phyloP scores from a whole-genome alignment of 2,797 vertebrate species.

The Protonibea diacanthus region DNA sequence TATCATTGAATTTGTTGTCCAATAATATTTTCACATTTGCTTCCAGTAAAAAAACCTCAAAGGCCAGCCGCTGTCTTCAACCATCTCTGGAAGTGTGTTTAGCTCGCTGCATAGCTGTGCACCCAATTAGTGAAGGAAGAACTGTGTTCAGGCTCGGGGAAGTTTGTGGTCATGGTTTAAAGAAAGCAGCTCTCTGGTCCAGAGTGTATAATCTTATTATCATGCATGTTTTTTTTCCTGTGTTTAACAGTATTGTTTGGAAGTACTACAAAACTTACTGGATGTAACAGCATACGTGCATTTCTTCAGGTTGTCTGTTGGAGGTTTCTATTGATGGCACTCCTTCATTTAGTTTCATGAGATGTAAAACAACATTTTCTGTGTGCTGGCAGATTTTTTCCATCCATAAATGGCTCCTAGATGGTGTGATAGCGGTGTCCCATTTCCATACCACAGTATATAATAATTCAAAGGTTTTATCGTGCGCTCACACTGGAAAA shows the following conservation, averaged over 20 bases:
- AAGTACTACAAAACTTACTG: too few species aligned
- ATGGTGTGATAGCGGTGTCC: background rate
- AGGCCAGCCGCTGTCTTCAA: background rate
- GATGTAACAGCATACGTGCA: background rate
- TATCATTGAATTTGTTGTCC: too few species aligned
- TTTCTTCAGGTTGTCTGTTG: background rate
- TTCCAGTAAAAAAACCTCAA: slow-evolving; percentile 9
- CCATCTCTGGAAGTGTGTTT: background rate
- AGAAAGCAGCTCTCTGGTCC: background rate
- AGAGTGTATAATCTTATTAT: background rate
- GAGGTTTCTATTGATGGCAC: background rate
- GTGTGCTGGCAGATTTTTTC: background rate
- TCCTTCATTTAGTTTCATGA: background rate
- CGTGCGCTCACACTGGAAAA: background rate
- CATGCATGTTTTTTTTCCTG: background rate
- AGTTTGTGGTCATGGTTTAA: background rate
- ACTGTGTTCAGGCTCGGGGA: background rate
- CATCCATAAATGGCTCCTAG: background rate
- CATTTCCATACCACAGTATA: background rate
- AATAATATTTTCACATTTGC: background rate
- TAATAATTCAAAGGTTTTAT: background rate
- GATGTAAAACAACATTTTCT: background rate
- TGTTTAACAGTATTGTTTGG: background rate
- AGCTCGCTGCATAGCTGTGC: background rate
- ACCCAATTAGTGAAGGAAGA: background rate